Conservation (phyloP, 2,113 vertebrate genomes). For the Laticauda colubrina region DNA sequence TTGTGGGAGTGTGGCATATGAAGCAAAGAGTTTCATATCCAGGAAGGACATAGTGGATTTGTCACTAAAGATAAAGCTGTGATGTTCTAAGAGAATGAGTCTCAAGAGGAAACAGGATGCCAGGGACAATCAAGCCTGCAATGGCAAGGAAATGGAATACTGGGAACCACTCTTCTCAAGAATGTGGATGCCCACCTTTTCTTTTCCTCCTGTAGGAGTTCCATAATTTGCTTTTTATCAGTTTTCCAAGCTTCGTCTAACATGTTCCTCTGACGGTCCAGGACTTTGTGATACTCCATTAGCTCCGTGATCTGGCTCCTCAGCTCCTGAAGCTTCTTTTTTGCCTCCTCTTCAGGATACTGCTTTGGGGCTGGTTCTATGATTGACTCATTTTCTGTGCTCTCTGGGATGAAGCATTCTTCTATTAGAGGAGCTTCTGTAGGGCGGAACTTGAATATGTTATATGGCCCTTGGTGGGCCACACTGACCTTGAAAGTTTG, state of each 20-base stretch:
- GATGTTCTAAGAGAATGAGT: neutral
- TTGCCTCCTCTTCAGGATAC: neutral
- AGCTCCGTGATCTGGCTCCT: neutral
- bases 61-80: neutral
- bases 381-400: neutral
- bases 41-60: neutral
- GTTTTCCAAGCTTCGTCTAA: neutral
- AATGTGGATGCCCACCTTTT: neutral
- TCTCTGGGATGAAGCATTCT: neutral
- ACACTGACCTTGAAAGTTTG: neutral
- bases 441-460: neutral
- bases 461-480: neutral
- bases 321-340: neutral
- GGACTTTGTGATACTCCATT: neutral
- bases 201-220: conserved; percentile 19
- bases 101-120: neutral
- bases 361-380: neutral
- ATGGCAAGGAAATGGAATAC: neutral
- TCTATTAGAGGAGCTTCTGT: neutral
- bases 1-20: neutral
- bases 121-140: neutral
- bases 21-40: neutral
- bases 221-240: conserved; percentile 21
- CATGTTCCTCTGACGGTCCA: neutral
- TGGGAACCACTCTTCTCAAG: neutral